Evolutionary conservation across 2,797 vertebrate genomes (phyloP).

Genomic region (Gallirallus australis): DNA sequence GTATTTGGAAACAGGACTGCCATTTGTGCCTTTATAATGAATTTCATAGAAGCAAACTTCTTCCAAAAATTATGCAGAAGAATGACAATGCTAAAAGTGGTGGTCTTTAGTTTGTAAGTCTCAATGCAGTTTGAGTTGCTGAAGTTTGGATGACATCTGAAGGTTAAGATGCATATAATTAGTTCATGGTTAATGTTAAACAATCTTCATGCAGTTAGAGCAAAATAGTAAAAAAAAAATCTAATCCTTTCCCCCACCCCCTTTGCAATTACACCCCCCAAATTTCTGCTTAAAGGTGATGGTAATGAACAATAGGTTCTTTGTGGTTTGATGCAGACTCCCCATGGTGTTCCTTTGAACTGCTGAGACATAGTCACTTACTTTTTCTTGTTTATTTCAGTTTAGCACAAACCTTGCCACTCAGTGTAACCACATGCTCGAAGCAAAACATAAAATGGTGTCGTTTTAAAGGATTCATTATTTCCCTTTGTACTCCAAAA

Average conservation of each 20-base stretch:
- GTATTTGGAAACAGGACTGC: background rate
- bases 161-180: background rate
- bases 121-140: background rate
- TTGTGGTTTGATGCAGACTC: conserved; percentile 62
- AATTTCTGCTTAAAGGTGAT: conserved; percentile 33
- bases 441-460: conserved; percentile 75
- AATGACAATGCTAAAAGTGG: background rate
- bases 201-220: background rate
- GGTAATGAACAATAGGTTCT: conserved; percentile 64
- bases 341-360: conserved; percentile 77
- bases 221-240: conserved; percentile 16
- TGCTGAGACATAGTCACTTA: conserved; percentile 23
- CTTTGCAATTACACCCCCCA: background rate
- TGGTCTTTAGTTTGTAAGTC: background rate
- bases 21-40: background rate
- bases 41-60: background rate
- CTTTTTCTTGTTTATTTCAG: conserved; percentile 74
- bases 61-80: background rate
- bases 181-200: background rate
- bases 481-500: conserved; percentile 76
- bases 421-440: conserved; percentile 61
- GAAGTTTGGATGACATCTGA: background rate
- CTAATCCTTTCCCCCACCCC: background rate
- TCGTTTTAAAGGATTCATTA: conserved; percentile 77
- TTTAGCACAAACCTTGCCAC: conserved; percentile 56